phyloP scores from a whole-genome alignment of 2,888 invertebrate genomes.

The Pteria penguin region DNA sequence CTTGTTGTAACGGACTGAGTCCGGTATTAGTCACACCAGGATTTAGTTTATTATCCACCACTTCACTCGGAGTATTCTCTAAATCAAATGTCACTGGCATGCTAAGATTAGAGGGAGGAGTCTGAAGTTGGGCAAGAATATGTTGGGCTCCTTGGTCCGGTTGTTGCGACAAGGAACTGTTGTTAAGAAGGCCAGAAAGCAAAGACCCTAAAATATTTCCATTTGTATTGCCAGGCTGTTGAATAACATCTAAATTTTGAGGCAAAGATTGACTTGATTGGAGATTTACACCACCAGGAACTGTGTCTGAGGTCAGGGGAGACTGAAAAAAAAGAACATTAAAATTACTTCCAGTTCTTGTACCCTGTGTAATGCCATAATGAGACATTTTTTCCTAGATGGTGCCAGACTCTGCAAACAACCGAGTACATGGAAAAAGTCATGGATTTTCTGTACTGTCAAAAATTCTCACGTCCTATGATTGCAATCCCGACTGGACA shows the following conservation, averaged over 20 bases:
- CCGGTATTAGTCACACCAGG: neutral
- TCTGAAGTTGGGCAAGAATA: neutral
- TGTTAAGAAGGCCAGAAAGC: constrained; percentile 38
- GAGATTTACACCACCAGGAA: neutral
- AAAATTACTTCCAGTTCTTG: no score
- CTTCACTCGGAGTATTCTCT: neutral
- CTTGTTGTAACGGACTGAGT: constrained; percentile 19
- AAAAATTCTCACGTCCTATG: no score
- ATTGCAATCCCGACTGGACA: no score
- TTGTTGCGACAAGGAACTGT: constrained; percentile 19
- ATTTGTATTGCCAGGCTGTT: constrained; percentile 12
- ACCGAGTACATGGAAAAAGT: no score
- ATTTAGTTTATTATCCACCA: neutral
- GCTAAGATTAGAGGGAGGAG: neutral
- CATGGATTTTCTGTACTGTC: no score
- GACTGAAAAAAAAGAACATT: no score
- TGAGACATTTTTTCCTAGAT: no score
- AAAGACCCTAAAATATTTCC: constrained; percentile 47
- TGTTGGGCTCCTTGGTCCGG: neutral
- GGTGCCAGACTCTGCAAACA: no score
- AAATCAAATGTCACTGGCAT: neutral
- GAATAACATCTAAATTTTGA: neutral
- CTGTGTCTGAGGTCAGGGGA: neutral
- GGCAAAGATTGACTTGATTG: neutral
- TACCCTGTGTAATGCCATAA: no score